These are phyloP conservation scores for Unio delphinus DNA, from an alignment of 2,888 invertebrate genomes.

Conservation along the genomic window DNA sequence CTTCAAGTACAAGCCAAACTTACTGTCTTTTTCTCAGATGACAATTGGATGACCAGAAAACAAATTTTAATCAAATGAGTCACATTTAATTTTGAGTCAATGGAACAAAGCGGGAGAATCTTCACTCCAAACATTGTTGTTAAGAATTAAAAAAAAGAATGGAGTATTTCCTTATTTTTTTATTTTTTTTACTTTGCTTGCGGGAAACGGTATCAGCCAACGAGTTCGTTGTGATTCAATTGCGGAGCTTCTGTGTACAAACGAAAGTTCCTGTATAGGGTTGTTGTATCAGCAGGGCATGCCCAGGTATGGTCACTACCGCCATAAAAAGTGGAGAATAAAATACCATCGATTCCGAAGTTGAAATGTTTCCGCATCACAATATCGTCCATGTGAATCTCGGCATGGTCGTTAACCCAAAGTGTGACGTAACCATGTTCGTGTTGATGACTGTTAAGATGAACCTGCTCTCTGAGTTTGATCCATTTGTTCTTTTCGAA, in stretches of 20 bases:
- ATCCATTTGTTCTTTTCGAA: conserved; percentile 38
- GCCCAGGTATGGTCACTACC: conserved; percentile 41
- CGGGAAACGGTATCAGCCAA: conserved; percentile 2
- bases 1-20: no score
- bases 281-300: conserved; percentile 42
- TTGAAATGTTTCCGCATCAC: conserved; percentile 30
- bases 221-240: conserved; percentile 4
- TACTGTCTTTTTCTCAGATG: no score
- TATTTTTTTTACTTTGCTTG: no score
- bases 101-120: no score
- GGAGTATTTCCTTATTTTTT: no score
- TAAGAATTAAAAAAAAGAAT: no score
- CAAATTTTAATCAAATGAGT: no score
- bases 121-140: no score
- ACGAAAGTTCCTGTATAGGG: conserved; percentile 50
- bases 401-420: conserved; percentile 33
- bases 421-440: conserved; percentile 42
- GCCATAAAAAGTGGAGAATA: conserved; percentile 58
- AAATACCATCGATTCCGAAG: conserved; percentile 44
- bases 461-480: conserved; percentile 43
- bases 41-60: no score
- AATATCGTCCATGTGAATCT: conserved; percentile 29
- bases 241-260: conserved; percentile 14
- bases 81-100: no score
- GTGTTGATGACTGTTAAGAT: conserved; percentile 41